Conservation (phyloP, 2,797 vertebrate genomes). For the Brachyrhaphis roseni region DNA sequence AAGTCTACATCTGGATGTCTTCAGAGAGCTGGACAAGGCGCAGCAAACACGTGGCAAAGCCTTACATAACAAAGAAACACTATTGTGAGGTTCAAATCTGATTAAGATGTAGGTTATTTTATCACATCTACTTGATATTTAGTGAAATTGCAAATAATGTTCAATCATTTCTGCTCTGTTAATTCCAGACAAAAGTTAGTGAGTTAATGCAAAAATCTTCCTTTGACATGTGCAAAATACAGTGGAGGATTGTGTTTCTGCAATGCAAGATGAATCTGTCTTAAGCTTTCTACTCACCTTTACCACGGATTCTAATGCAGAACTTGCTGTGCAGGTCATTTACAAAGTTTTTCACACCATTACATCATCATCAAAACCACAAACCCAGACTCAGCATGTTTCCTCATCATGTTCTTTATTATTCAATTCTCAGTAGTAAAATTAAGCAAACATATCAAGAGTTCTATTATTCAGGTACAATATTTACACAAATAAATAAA, state of each 20-base stretch:
- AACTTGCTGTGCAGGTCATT: background rate
- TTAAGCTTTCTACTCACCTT: background rate
- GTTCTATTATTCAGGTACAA: conserved; percentile 34
- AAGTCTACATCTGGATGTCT: conserved; percentile 78
- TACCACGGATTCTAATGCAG: background rate
- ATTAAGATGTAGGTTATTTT: background rate
- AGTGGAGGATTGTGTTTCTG: background rate
- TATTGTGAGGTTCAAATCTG: conserved; percentile 14
- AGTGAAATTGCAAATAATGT: background rate
- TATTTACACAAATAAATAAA: conserved; percentile 73
- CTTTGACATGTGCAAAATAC: background rate
- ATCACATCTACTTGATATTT: background rate
- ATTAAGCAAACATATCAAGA: background rate
- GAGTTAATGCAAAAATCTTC: background rate
- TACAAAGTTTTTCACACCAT: background rate
- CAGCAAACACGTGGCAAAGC: conserved; percentile 68
- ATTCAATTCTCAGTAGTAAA: background rate
- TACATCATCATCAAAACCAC: background rate
- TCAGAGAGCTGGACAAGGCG: conserved; percentile 69
- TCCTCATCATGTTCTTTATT: background rate
- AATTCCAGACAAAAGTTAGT: no score
- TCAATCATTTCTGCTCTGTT: background rate
- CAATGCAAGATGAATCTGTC: background rate
- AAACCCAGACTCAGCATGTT: background rate
- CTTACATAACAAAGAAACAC: conserved; percentile 52